These are phyloP conservation scores for Buathra laborator DNA, from an alignment of 2,888 invertebrate genomes.

Conservation along the genomic window DNA sequence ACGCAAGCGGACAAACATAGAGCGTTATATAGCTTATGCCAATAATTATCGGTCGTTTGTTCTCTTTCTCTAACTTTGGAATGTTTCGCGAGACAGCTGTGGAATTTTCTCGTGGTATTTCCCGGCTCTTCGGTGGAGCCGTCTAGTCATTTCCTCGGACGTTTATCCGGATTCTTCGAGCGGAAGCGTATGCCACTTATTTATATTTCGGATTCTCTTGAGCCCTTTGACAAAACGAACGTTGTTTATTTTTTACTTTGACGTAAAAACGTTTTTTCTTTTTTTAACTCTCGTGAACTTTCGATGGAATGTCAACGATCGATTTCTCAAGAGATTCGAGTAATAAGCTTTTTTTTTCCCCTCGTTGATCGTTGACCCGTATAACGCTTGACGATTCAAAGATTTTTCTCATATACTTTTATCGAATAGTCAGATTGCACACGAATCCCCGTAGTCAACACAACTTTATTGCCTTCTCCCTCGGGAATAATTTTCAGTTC, in stretches of 20 bases:
- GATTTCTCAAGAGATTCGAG: constrained; percentile 20
- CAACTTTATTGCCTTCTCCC: constrained; percentile 27
- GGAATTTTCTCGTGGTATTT: constrained; percentile 40
- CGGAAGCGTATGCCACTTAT: neutral
- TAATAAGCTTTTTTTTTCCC: neutral
- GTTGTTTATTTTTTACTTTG: neutral
- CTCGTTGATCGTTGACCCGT: constrained; percentile 5
- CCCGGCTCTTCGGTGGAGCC: neutral
- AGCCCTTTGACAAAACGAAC: neutral
- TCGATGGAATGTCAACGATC: neutral
- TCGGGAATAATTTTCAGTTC: constrained; percentile 29
- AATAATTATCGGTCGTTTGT: constrained; percentile 40
- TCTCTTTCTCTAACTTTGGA: constrained; percentile 5
- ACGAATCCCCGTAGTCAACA: neutral
- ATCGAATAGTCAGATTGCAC: neutral
- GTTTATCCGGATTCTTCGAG: constrained; percentile 28
- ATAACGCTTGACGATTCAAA: neutral
- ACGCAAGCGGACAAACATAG: constrained; percentile 22
- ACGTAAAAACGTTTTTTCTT: neutral
- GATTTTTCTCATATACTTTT: neutral
- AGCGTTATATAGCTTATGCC: constrained; percentile 26
- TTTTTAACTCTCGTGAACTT: neutral
- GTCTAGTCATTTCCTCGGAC: neutral
- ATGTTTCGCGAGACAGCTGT: constrained; percentile 15
- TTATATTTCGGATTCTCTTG: neutral